phyloP scores from a whole-genome alignment of 2,113 vertebrate species.

The Fregetta grallaria region DNA sequence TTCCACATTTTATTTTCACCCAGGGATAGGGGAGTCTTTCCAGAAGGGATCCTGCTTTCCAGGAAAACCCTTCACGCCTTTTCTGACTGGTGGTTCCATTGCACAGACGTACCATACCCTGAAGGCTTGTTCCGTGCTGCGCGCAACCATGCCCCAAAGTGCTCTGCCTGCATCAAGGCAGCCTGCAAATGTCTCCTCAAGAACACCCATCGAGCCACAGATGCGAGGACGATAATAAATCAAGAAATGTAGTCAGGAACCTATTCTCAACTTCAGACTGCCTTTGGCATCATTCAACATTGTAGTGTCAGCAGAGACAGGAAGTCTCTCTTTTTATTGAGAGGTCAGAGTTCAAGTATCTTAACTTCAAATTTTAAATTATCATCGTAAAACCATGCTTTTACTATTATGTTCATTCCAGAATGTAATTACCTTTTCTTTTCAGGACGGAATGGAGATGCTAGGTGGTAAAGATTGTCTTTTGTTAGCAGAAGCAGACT shows the following conservation, averaged over 20 bases:
- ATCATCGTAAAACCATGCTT: neutral
- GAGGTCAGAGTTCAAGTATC: neutral
- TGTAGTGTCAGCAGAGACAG: neutral
- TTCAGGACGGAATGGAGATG: neutral
- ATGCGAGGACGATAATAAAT: neutral
- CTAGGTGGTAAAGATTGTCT: neutral
- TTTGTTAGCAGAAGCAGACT: constrained; percentile 28
- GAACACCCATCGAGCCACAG: neutral
- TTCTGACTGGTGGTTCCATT: neutral
- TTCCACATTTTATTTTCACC: neutral
- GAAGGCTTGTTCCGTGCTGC: fast-evolving
- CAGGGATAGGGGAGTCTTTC: neutral
- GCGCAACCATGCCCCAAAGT: neutral
- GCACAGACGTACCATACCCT: fast-evolving
- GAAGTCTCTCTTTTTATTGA: neutral
- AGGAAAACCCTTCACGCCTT: neutral
- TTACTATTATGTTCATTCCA: neutral
- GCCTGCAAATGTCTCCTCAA: neutral
- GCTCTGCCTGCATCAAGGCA: neutral
- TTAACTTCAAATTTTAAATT: neutral
- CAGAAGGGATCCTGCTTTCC: neutral
- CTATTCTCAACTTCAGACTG: neutral
- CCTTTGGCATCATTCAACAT: neutral
- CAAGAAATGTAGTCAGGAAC: neutral
- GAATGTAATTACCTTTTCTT: neutral